Percentiles rank a stretch among this genome's conserved stretches.
Evolutionary conservation across 2,888 invertebrate genomes (phyloP).

Genomic region (Mesoligia furuncula): DNA sequence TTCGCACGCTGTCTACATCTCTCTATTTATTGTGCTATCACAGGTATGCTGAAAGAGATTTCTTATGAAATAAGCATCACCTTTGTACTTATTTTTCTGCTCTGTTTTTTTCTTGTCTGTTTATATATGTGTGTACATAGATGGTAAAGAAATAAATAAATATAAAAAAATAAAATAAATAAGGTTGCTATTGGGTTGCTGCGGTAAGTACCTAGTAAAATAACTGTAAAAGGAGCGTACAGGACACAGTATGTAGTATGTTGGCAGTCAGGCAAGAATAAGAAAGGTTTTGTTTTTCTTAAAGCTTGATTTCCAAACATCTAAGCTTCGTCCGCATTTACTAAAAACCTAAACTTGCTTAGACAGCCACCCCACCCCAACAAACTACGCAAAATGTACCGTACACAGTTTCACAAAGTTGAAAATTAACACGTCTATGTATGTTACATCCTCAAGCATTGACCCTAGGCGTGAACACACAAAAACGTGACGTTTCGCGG

Average conservation of each 20-base stretch:
- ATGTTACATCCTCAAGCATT: constrained; percentile 52
- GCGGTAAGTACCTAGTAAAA: too few relatives aligned
- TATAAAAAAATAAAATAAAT: too few relatives aligned
- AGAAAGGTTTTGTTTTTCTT: neutral
- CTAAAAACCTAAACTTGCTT: constrained; percentile 5
- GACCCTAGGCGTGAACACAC: constrained; percentile 52
- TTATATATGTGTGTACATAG: too few relatives aligned
- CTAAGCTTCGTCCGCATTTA: neutral
- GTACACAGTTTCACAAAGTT: constrained; percentile 56
- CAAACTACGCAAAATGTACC: constrained; percentile 44
- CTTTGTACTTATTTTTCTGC: too few relatives aligned
- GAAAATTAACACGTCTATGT: constrained; percentile 61
- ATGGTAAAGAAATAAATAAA: too few relatives aligned
- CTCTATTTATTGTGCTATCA: too few relatives aligned
- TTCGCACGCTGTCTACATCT: too few relatives aligned
- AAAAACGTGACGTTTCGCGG: constrained; percentile 61
- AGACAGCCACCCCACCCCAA: constrained; percentile 12
- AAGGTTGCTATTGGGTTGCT: too few relatives aligned
- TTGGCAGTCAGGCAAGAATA: neutral
- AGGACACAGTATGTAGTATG: neutral
- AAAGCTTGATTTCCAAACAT: neutral
- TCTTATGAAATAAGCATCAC: too few relatives aligned
- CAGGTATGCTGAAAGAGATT: too few relatives aligned
- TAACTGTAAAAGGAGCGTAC: too few relatives aligned
- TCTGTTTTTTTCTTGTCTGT: too few relatives aligned